These are phyloP conservation scores for Phortica variegata DNA, from an alignment of 1,140 invertebrate species.

Conservation along the genomic window DNA sequence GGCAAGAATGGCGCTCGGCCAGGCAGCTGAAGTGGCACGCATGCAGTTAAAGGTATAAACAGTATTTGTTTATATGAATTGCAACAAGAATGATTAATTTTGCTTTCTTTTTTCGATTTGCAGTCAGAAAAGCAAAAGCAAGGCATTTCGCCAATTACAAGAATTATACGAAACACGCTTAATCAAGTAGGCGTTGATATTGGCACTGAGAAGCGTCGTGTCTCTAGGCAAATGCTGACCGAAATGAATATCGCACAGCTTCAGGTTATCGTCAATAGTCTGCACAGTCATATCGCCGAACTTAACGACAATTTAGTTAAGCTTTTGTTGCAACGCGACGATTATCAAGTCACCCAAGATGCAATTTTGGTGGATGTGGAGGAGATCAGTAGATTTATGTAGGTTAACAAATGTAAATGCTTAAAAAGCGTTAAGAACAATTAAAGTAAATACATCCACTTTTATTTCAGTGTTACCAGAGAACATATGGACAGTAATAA, in stretches of 20 bases:
- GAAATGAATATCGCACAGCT: constrained; percentile 94
- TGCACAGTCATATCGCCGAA: constrained; percentile 89
- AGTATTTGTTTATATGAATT: too few species aligned
- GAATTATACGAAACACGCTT: constrained; percentile 76
- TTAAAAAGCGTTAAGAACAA: too few species aligned
- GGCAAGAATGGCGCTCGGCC: constrained; percentile 83
- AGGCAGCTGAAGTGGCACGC: constrained; percentile 88
- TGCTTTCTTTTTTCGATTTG: constrained; percentile 17
- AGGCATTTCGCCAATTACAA: constrained; percentile 80
- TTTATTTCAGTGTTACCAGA: too few species aligned
- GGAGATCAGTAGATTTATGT: constrained; percentile 90
- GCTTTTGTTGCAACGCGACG: constrained; percentile 84
- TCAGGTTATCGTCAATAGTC: constrained; percentile 88
- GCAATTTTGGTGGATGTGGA: constrained; percentile 96
- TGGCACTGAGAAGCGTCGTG: constrained; percentile 74
- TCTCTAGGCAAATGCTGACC: constrained; percentile 80
- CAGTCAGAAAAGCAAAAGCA: constrained; percentile 73
- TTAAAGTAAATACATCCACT: too few species aligned
- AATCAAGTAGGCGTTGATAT: constrained; percentile 83
- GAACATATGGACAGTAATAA: too few species aligned
- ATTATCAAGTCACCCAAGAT: constrained; percentile 95
- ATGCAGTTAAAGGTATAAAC: constrained; percentile 94
- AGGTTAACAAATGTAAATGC: too few species aligned
- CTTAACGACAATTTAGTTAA: constrained; percentile 87
- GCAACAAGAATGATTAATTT: too few species aligned